Conservation (phyloP, 2,797 vertebrate species). For the Lerista edwardsae region DNA sequence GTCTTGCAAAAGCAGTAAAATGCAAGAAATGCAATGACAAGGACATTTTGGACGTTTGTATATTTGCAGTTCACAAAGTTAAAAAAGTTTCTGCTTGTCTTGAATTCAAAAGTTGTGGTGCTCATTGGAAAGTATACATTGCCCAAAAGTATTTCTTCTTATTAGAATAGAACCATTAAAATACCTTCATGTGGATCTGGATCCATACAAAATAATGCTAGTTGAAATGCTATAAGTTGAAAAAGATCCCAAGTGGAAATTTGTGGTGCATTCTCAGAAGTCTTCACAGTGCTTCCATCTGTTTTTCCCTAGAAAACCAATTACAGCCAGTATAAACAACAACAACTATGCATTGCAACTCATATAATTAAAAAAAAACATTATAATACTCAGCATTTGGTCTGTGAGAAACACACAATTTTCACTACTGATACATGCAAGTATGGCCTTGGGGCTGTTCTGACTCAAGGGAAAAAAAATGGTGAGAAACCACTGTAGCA, state of each 20-base stretch:
- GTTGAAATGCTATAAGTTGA: neutral
- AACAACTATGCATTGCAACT: too few relatives aligned
- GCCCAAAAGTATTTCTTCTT: neutral
- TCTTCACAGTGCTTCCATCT: neutral
- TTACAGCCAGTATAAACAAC: too few relatives aligned
- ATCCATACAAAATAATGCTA: neutral
- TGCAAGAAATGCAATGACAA: neutral
- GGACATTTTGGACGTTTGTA: neutral
- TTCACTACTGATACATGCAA: too few relatives aligned
- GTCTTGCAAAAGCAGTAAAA: too few relatives aligned
- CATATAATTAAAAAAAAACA: too few relatives aligned
- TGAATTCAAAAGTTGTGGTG: neutral
- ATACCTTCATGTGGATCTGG: neutral
- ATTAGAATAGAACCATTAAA: neutral
- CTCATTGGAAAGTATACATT: neutral
- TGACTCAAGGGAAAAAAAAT: too few relatives aligned
- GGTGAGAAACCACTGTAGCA: too few relatives aligned
- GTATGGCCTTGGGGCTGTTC: too few relatives aligned
- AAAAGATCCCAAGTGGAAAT: neutral
- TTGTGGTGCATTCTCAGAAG: neutral
- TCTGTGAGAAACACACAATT: too few relatives aligned
- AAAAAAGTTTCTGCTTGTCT: neutral
- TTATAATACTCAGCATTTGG: too few relatives aligned
- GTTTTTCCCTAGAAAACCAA: too few relatives aligned
- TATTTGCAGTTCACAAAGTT: neutral